Evolutionary conservation across 1,140 invertebrate genomes (phyloP), one percentile per base, ranked within the genome.

Genomic region (Agrilus planipennis): DNA sequence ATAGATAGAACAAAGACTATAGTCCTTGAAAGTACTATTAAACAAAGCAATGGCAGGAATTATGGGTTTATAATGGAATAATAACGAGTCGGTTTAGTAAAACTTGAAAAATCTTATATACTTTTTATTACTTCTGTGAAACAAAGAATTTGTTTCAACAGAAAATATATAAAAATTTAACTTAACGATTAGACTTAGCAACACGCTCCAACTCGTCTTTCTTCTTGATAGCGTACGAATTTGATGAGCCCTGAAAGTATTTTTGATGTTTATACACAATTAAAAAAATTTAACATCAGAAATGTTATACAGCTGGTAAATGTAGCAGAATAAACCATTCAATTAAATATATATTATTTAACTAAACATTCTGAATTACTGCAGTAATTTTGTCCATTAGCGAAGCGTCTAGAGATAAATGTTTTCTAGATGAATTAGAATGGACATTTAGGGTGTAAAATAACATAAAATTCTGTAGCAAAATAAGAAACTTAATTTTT

Each of bases 131-230:
- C n/a, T n/a, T n/a, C n/a, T n/a, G n/a, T n/a, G n/a, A n/a, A 32
- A 32, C 10, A 32, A 7, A 32, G 7, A 32, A 32, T 9, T 48
- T 27, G 23, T 27, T 7, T 7, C 23, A 27, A 12, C 7, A 9
- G 12, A 12, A 27, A 27, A 27, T 27, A 12, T 9, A 9, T 16
- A 39, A 27, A 35, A 27, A 42, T 21, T 18, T 25, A 47, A 36
- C 38, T 95, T 98, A 99, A 88, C 95, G 88, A 78, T 99, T 99
- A 63, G 93, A 98, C 70, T 99, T 99, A 60, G 95, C 96, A 50
- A 99, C 96, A 79, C 96, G 89, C 71, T 99, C 96, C 62, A 99
- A 76, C 75, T 99, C 96, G 65, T 99, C 96, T 70, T 99, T 99
- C 77, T 99, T 99, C 74, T 99, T 99, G 67, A 99, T 99, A 46